These are phyloP conservation scores for Otolemur garnettii DNA, from an alignment of 2,113 vertebrate genomes.

Conservation along the genomic window DNA sequence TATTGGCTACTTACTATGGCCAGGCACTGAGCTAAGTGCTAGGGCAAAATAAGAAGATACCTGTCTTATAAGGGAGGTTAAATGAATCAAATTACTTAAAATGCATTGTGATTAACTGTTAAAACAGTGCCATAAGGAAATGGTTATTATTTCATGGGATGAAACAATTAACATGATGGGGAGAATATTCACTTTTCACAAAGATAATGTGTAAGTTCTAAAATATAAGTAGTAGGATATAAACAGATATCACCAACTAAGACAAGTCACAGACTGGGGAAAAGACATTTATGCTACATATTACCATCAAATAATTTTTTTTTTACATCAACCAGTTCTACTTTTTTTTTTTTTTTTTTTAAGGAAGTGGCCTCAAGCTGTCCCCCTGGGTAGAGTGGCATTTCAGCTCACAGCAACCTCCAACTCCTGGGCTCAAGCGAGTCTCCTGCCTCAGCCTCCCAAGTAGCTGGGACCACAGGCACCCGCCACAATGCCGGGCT, in stretches of 20 bases:
- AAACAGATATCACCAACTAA: not conserved
- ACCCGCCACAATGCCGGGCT: too few relatives aligned
- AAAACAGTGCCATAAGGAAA: slow-evolving; percentile 3
- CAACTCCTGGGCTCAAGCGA: too few relatives aligned
- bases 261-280: not conserved
- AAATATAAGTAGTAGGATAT: not conserved
- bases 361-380: too few relatives aligned
- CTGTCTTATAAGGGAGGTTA: not conserved
- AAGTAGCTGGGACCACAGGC: too few relatives aligned
- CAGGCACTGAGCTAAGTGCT: not conserved
- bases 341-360: too few relatives aligned
- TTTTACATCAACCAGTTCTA: too few relatives aligned
- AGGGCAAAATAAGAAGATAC: not conserved
- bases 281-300: not conserved
- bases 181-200: not conserved
- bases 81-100: not conserved
- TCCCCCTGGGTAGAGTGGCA: too few relatives aligned
- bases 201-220: not conserved
- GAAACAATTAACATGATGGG: not conserved
- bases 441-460: too few relatives aligned
- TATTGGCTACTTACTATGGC: not conserved
- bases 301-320: not conserved
- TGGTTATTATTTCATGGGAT: not conserved
- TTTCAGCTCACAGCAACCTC: too few relatives aligned
- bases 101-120: not conserved